Evolutionary conservation across 2,888 invertebrate species (phyloP), one percentile per base, ranked within the genome.

Genomic region (Esperia sulphurella): DNA sequence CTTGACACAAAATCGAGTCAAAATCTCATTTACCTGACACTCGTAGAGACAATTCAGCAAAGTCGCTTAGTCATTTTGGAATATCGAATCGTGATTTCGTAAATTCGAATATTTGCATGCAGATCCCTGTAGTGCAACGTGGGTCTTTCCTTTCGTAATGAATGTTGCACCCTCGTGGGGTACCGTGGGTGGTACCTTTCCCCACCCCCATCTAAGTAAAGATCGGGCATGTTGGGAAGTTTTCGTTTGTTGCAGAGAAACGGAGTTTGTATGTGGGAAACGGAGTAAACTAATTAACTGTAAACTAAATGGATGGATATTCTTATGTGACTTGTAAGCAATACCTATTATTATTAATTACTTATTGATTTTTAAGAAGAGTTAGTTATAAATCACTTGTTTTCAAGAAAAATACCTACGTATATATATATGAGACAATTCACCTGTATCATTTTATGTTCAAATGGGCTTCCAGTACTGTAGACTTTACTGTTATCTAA

Each of bases 71-170:
- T 10, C 35, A 28, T 44, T 37, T 73, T 71, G 66, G 60, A 76
- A 75, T 71, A 75, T 75, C 69, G 66, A 71, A 72, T 69, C 65
- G 75, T 67, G 76, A 76, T 79, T 76, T 75, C 54, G 70, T 67
- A 82, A 85, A 84, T 83, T 75, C 63, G 78, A 70, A 53, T 63
- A 86, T 87, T 87, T 76, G 81, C 75, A 86, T 86, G 85, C 85
- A 76, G 78, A 77, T 78, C 68, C 68, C 65, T 61, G 69, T 6
- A 35, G 68, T 74, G 75, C 76, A 79, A 61, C 71, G 65, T 68
- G 65, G 63, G 66, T 66, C 64, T 64, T 64, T 53, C 52, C 64
- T 64, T 64, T 53, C 52, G 63, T 74, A 71, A 71, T 74, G 68
- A 68, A 71, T 61, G 62, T 54, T 72, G 69, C 72, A 71, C 63